Base-by-base conservation (phyloP, 2,888 invertebrate genomes). In the Ceratothoa steindachneri region DNA sequence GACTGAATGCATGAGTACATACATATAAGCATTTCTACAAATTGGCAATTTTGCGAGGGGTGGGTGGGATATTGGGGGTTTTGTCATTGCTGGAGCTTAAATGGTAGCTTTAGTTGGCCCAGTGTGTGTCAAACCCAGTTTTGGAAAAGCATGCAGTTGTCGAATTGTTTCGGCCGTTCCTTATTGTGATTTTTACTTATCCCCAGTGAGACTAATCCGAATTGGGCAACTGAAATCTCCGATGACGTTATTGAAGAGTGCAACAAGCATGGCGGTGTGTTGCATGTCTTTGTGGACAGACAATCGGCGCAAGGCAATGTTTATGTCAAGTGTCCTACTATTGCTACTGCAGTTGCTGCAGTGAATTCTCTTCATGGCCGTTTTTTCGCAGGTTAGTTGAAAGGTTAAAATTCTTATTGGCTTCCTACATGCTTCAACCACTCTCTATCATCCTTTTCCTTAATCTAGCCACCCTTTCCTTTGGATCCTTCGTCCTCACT, bases 291-390 rank as follows among this genome's bases (percentile, higher is more conserved):
- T 83, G 95, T 98, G 4, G 97, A 98, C 84, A 93, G 93, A 84
- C 91, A 92, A 0, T 95, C 96, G 0, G 91, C 93, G 0, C 93
- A 93, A 82, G 99, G 99, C 67, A 97, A 97, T 84, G 97, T 99
- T 3, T 99, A 99, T 84, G 97, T 98, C 67, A 99, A 99, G 85
- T 98, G 98, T 86, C 96, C 97, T 0, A 93, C 95, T 71, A 96
- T 98, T 82, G 91, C 95, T 1, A 95, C 97, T 0, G 97, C 98
- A 0, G 95, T 95, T 9, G 93, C 97, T 4, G 95, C 97, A 0
- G 98, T 99, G 7, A 95, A 95, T 86, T 92, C 96, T 0, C 87
- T 99, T 70, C 98, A 99, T 84, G 99, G 99, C 2, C 88, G 99
- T 75, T 98, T 96, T 93, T 98, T 98, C 87, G 97, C 96, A 30